Percentiles rank a stretch among this genome's conserved stretches.
phyloP scores from a whole-genome alignment of 2,113 vertebrate genomes.

The Phylloscopus trochilus region DNA sequence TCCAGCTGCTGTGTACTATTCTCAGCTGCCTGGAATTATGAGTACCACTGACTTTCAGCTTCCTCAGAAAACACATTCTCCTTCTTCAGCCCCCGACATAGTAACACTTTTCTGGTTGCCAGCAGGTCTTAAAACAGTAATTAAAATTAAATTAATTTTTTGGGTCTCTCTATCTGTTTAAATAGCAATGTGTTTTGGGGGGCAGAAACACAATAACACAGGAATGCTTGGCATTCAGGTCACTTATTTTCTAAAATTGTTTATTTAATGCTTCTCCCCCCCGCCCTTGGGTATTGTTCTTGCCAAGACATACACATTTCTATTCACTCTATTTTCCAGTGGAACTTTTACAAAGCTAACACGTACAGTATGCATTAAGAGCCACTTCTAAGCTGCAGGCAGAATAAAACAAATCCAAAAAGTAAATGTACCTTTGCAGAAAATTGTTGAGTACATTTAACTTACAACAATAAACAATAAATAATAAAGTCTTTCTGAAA shows the following conservation, averaged over 20 bases:
- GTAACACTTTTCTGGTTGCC: background rate
- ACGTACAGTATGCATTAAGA: background rate
- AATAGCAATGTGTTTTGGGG: background rate
- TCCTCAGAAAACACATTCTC: background rate
- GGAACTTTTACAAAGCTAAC: slow-evolving; percentile 27
- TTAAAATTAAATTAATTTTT: background rate
- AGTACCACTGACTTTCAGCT: background rate
- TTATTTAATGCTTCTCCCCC: background rate
- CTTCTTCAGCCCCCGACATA: background rate
- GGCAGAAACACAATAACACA: background rate
- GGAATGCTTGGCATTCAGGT: background rate
- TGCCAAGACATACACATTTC: slow-evolving; percentile 1
- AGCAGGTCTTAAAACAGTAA: background rate
- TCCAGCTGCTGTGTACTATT: background rate
- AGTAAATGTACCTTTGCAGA: slow-evolving; percentile 52
- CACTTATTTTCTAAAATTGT: slow-evolving; percentile 4
- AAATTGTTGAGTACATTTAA: slow-evolving; percentile 59
- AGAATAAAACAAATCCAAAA: slow-evolving; percentile 62
- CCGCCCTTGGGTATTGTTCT: background rate
- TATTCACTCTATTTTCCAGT: slow-evolving; percentile 33
- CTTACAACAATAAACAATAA: slow-evolving; percentile 63
- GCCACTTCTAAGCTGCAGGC: background rate
- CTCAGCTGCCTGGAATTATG: background rate
- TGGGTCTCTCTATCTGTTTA: background rate
- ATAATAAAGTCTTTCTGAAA: slow-evolving; percentile 60